These are phyloP conservation scores for Macrobrachium rosenbergii DNA, from an alignment of 1,140 invertebrate genomes.

Conservation along the genomic window DNA sequence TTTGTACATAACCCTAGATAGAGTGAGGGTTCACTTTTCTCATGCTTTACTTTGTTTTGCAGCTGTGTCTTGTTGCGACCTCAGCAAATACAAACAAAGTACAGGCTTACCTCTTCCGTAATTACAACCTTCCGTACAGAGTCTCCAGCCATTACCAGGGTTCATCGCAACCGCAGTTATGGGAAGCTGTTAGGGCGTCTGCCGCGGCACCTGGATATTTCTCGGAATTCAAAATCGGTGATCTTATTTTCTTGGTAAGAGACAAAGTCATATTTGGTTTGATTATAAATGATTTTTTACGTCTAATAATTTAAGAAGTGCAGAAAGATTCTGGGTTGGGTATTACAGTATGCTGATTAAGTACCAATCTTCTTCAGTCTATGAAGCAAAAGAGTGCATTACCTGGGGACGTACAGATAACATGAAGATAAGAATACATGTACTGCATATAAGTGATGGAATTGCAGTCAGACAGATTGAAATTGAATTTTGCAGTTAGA, in stretches of 20 bases:
- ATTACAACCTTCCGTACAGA: constrained; percentile 85
- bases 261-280: constrained; percentile 63
- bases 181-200: constrained; percentile 91
- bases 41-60: neutral
- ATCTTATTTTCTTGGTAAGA: constrained; percentile 84
- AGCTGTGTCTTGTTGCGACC: constrained; percentile 84
- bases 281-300: constrained; percentile 15
- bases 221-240: constrained; percentile 84
- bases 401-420: no score
- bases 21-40: neutral
- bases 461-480: no score
- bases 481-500: no score
- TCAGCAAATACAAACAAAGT: constrained; percentile 85
- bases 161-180: constrained; percentile 77
- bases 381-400: no score
- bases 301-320: no score
- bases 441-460: no score
- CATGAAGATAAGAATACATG: no score
- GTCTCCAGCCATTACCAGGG: constrained; percentile 86
- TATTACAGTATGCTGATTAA: no score
- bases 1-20: neutral
- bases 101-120: constrained; percentile 90
- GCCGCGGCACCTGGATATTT: constrained; percentile 95
- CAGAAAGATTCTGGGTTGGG: no score
- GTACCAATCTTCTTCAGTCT: no score